A percentile compares a stretch with the other conserved stretches of the same genome.
These are phyloP conservation scores for Martes martes DNA, from an alignment of 2,113 vertebrate genomes.

Conservation along the genomic window DNA sequence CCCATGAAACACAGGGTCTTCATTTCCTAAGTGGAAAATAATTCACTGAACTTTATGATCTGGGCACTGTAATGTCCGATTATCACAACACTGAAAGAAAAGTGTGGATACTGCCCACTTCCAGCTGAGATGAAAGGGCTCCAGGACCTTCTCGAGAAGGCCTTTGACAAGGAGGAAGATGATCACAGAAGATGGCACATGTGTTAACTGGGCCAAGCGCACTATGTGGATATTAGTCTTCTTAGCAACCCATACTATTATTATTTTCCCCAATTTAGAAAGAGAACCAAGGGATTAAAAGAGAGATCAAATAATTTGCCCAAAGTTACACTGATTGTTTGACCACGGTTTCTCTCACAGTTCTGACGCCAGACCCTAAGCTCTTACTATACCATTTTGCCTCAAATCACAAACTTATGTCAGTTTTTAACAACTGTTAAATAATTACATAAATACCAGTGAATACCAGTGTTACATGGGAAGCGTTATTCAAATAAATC, in stretches of 20 bases:
- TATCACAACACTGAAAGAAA: neutral
- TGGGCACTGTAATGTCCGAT: neutral
- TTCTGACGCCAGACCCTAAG: neutral
- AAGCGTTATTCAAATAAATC: conserved; percentile 14
- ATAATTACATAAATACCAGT: neutral
- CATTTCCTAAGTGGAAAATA: neutral
- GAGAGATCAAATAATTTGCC: neutral
- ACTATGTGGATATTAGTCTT: neutral
- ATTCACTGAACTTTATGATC: neutral
- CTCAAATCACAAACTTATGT: neutral
- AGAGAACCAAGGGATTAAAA: neutral
- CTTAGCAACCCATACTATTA: neutral
- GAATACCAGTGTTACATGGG: neutral
- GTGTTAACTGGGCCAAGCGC: neutral
- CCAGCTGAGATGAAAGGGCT: neutral
- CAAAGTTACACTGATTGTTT: neutral
- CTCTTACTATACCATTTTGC: neutral
- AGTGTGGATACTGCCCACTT: neutral
- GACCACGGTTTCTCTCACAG: neutral
- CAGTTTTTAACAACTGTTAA: neutral
- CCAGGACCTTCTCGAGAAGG: neutral
- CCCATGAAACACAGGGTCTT: neutral
- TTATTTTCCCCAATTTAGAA: neutral
- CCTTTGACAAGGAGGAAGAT: neutral
- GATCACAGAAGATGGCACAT: neutral